Evolutionary conservation across 2,113 vertebrate species (phyloP), one percentile per base, ranked within the genome.

Genomic region (Lethenteron camtschaticum): DNA sequence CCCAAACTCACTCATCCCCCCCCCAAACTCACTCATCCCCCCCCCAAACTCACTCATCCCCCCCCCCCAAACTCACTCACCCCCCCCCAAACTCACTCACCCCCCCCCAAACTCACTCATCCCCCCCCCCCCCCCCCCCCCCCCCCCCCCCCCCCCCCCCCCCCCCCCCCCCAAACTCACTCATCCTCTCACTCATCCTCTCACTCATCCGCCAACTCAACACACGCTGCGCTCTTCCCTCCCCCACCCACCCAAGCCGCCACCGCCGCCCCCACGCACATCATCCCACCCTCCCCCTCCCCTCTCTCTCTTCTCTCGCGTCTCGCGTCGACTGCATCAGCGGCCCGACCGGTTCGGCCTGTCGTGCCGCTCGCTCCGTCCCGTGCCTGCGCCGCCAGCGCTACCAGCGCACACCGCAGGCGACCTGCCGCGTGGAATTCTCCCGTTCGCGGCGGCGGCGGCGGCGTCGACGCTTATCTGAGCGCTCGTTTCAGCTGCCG

Each of bases 101-200:
- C 59, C 59, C 59, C 59, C 59, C 12, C n/a, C n/a, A 12, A 12
- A 12, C 59, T 60, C n/a, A n/a, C 59, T n/a, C 59, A 12, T 60
- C n/a, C 59, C 59, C 59, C n/a, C n/a, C 59, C 59, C 59, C 59
- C 59, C n/a, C 59, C 2, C 59, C 2, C 59, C 2, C 2, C 59
- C 59, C 59, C 59, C 12, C 59, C 59, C 59, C 59, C 59, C 59
- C n/a, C 59, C n/a, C 59, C 59, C 59, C 59, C 59, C 12, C 59
- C 59, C n/a, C 59, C 59, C 59, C 59, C 59, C 2, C 59, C 59
- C 59, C 59, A 60, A 12, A 13, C 59, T 60, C 12, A 13, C 59
- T n/a, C 59, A 13, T n/a, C 59, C 59, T n/a, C 2, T 13, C 59
- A 12, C 59, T n/a, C 12, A 12, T 60, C 16, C 59, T 2, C 59